Base-by-base conservation (phyloP, 2,797 vertebrate species). In the Fistularia commersonii region DNA sequence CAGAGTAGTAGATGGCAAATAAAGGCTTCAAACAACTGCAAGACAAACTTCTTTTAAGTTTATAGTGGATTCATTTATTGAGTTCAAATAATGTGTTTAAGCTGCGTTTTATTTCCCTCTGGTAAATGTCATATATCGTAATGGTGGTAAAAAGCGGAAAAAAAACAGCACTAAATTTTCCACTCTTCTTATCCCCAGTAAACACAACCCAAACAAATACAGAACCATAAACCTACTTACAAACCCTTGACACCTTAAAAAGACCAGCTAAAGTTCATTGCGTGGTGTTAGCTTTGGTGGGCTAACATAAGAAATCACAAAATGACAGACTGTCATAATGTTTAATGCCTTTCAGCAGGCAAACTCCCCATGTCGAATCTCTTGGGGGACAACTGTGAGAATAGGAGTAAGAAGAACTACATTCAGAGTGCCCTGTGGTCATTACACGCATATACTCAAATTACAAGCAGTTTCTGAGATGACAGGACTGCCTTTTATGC, bases 131-230 rank as follows among this genome's bases (percentile, higher is more conserved):
- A 23, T 23, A 2, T 23, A 23, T n/a, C n/a, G 4, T 23, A 23
- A 23, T 23, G 23, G 23, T 23, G 23, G 23, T 23, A 23, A 23
- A 23, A 23, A 23, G n/a, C n/a, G n/a, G n/a, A n/a, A n/a, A n/a
- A n/a, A n/a, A n/a, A n/a, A n/a, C n/a, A n/a, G n/a, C n/a, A n/a
- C n/a, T n/a, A n/a, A n/a, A n/a, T n/a, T n/a, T n/a, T 23, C 23
- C 23, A 23, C 4, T 23, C 23, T 23, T 23, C 15, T 48, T 48
- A 32, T 57, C 52, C 34, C 64, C 54, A 35, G 49, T 50, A 61
- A 77, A 66, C 72, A 82, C 71, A 76, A 75, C 66, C 68, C 77
- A 67, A 77, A 78, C 15, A 57, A 64, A 47, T 45, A 61, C 34
- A 67, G 60, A 51, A 31, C 42, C 39, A 54, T 41, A 32, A 61